phyloP scores from a whole-genome alignment of 2,113 vertebrate genomes.

The Pseudorhombus dupliciocellatus region DNA sequence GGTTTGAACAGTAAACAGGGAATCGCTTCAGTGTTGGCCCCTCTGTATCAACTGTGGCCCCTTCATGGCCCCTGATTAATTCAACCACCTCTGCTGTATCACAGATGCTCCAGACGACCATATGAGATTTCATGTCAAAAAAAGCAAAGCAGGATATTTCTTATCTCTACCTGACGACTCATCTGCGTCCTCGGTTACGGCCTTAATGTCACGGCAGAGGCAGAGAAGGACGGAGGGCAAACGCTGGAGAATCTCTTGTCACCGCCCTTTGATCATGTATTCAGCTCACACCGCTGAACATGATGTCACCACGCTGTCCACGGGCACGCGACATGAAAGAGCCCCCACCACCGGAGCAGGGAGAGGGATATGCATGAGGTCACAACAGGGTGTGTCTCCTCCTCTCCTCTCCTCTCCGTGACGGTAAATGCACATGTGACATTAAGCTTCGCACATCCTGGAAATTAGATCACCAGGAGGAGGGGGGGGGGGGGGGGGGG shows the following conservation, averaged over 20 bases:
- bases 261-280: conserved; percentile 52
- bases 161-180: background rate
- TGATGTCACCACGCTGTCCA: conserved; percentile 64
- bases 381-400: conserved; percentile 57
- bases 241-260: conserved; percentile 4
- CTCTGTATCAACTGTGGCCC: no score
- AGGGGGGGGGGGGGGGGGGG: background rate
- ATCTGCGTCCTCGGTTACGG: background rate
- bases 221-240: background rate
- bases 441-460: conserved; percentile 48
- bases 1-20: no score
- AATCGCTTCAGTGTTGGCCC: no score
- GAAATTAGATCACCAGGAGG: conserved; percentile 66
- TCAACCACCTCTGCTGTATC: no score
- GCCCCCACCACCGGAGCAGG: background rate
- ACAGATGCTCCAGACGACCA: background rate
- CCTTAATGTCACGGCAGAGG: background rate
- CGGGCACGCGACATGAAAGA: conserved; percentile 23
- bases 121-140: background rate
- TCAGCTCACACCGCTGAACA: conserved; percentile 53
- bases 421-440: conserved; percentile 47
- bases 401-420: conserved; percentile 21
- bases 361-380: conserved; percentile 37
- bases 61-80: no score
- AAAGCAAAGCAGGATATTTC: background rate